Conservation (phyloP, 2,113 vertebrate species). For the Aspiorhynchus laticeps region DNA sequence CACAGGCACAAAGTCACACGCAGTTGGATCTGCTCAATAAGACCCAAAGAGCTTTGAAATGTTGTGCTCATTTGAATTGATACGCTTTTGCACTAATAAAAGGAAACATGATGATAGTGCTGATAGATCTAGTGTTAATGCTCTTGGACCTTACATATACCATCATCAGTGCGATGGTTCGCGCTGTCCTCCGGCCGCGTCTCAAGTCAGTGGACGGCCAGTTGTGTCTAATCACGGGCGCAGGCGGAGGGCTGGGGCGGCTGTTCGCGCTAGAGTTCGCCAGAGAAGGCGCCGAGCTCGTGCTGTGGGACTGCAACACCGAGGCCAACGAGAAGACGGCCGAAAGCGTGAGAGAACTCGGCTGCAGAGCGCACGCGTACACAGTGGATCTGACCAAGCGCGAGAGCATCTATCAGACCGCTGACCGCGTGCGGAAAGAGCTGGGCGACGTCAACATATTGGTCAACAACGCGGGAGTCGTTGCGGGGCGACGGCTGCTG, state of each 20-base stretch:
- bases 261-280: conserved; percentile 83
- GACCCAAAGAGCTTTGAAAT: not conserved
- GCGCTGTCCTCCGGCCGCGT: conserved; percentile 67
- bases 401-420: conserved; percentile 75
- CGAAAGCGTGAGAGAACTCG: conserved; percentile 73
- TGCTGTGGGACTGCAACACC: conserved; percentile 85
- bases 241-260: conserved; percentile 76
- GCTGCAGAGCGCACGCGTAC: conserved; percentile 73
- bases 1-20: not conserved
- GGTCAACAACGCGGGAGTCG: conserved; percentile 76
- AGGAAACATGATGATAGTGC: conserved; percentile 61
- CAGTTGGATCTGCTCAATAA: not conserved
- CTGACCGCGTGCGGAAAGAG: conserved; percentile 63
- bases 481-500: conserved; percentile 72
- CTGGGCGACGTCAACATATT: conserved; percentile 72
- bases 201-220: conserved; percentile 75
- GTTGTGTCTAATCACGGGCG: conserved; percentile 83
- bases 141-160: conserved; percentile 64
- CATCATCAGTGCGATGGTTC: conserved; percentile 63
- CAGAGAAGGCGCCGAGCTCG: conserved; percentile 75
- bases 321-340: conserved; percentile 80
- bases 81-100: not conserved
- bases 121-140: conserved; percentile 71
- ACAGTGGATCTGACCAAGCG: conserved; percentile 83
- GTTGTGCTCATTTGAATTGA: not conserved